Conservation (phyloP, 1,140 invertebrate species). For the Hyposmocoma kahamanoa region DNA sequence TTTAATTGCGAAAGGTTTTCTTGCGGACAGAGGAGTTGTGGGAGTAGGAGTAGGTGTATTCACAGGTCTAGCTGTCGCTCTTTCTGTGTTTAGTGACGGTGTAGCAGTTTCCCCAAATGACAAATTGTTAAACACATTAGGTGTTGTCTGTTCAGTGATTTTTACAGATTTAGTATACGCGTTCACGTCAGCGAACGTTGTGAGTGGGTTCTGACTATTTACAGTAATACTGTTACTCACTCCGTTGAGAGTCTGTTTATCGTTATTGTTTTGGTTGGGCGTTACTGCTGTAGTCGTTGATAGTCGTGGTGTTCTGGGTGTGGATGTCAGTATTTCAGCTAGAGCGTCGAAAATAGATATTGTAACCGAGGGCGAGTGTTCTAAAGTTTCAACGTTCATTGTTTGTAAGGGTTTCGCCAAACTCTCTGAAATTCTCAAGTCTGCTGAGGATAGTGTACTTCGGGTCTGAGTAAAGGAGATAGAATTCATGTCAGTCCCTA, state of each 20-base stretch:
- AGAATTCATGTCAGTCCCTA: conserved; percentile 68
- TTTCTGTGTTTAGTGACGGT: conserved; percentile 49
- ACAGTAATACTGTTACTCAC: conserved; percentile 67
- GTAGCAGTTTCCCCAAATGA: conserved; percentile 53
- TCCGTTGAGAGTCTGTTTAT: conserved; percentile 50
- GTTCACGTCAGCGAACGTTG: conserved; percentile 49
- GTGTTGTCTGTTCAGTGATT: conserved; percentile 55
- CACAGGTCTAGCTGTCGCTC: conserved; percentile 34
- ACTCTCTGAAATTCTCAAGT: conserved; percentile 67
- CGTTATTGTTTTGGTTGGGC: conserved; percentile 44
- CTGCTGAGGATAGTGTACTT: conserved; percentile 63
- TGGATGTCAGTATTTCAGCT: conserved; percentile 71
- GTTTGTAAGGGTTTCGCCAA: conserved; percentile 60
- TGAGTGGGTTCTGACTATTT: conserved; percentile 55
- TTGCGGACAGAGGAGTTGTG: conserved; percentile 54
- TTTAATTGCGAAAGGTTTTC: conserved; percentile 68
- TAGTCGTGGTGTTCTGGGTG: conserved; percentile 57
- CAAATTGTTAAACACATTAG: conserved; percentile 64
- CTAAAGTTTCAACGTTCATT: conserved; percentile 71
- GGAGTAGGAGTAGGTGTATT: conserved; percentile 48
- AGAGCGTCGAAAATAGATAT: conserved; percentile 74
- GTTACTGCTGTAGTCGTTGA: conserved; percentile 66
- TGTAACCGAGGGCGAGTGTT: conserved; percentile 72
- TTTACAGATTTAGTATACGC: conserved; percentile 70
- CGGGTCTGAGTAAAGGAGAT: conserved; percentile 69